Evolutionary conservation across 2,888 invertebrate genomes (phyloP).

Genomic region (Phengaris alcon): DNA sequence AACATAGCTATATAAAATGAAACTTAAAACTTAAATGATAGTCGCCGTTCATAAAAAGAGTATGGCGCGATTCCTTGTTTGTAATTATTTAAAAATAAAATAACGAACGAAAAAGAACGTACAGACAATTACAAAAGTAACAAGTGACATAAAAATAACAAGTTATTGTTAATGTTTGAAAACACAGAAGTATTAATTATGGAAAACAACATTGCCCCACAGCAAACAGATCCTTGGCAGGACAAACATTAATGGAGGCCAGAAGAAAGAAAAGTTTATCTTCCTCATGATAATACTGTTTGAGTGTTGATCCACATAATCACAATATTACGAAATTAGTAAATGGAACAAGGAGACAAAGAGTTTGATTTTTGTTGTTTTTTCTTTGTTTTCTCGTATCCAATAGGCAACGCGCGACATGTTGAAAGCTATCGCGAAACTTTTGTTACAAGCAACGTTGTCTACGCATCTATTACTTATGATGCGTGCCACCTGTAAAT

Average conservation of each 20-base stretch:
- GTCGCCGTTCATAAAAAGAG: neutral
- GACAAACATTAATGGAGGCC: slow-evolving; percentile 14
- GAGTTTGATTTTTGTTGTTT: slow-evolving; percentile 17
- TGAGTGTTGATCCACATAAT: slow-evolving; percentile 37
- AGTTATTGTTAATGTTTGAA: neutral
- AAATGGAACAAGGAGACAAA: slow-evolving; percentile 43
- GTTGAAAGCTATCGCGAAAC: no score
- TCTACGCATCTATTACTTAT: no score
- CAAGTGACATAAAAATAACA: neutral
- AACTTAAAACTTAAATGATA: no score
- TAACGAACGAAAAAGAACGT: neutral
- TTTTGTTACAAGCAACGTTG: no score
- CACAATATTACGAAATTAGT: slow-evolving; percentile 41
- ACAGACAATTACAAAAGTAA: slow-evolving; percentile 9
- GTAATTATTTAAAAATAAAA: neutral
- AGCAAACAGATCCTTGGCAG: slow-evolving; percentile 16
- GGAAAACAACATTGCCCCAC: slow-evolving; percentile 22
- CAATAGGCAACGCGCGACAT: no score
- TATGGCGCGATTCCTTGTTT: neutral
- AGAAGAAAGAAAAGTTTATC: slow-evolving; percentile 34
- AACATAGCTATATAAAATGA: neutral
- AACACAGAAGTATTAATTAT: slow-evolving; percentile 6
- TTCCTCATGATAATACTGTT: slow-evolving; percentile 41
- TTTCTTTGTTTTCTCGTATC: slow-evolving; percentile 8
- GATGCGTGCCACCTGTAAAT: no score